Conservation (phyloP, 2,797 vertebrate genomes). For the Emydoidea blandingii region DNA sequence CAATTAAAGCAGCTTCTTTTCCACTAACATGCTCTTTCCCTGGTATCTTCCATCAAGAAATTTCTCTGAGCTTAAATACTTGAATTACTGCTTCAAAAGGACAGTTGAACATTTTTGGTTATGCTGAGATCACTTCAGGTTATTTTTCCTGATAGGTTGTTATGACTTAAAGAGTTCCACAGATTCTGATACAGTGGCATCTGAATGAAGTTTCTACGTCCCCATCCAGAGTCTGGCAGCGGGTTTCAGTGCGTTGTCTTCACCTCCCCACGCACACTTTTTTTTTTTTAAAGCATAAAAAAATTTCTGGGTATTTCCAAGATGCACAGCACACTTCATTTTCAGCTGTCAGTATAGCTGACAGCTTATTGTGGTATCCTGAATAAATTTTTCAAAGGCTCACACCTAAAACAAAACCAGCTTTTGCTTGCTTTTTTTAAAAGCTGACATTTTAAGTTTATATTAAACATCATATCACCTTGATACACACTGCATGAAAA, state of each 20-base stretch:
- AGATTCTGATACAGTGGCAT: slow-evolving; percentile 48
- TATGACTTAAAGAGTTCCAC: slow-evolving; percentile 44
- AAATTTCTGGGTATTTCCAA: slow-evolving; percentile 53
- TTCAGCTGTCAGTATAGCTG: slow-evolving; percentile 68
- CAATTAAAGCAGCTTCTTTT: slow-evolving; percentile 50
- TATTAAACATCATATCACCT: slow-evolving; percentile 36
- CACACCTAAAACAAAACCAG: slow-evolving; percentile 56
- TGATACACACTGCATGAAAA: slow-evolving; percentile 46
- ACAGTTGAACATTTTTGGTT: slow-evolving; percentile 63
- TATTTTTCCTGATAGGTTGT: slow-evolving; percentile 58
- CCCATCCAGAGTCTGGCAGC: slow-evolving; percentile 18
- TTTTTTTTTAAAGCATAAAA: slow-evolving; percentile 7
- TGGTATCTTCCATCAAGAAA: slow-evolving; percentile 57
- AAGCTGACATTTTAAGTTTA: slow-evolving; percentile 64
- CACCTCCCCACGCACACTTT: slow-evolving; percentile 32
- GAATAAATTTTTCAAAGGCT: slow-evolving; percentile 74
- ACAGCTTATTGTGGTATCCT: slow-evolving; percentile 48
- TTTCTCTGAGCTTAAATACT: slow-evolving; percentile 54
- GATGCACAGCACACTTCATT: slow-evolving; percentile 51
- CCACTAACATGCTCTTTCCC: slow-evolving; percentile 40
- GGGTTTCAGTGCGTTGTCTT: slow-evolving; percentile 59
- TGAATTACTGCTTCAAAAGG: slow-evolving; percentile 58
- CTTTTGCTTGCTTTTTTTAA: not conserved
- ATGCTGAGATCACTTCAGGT: slow-evolving; percentile 45
- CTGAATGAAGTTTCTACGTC: slow-evolving; percentile 55